Evolutionary conservation across 2,888 invertebrate species (phyloP).

Genomic region (Perdita meconis): DNA sequence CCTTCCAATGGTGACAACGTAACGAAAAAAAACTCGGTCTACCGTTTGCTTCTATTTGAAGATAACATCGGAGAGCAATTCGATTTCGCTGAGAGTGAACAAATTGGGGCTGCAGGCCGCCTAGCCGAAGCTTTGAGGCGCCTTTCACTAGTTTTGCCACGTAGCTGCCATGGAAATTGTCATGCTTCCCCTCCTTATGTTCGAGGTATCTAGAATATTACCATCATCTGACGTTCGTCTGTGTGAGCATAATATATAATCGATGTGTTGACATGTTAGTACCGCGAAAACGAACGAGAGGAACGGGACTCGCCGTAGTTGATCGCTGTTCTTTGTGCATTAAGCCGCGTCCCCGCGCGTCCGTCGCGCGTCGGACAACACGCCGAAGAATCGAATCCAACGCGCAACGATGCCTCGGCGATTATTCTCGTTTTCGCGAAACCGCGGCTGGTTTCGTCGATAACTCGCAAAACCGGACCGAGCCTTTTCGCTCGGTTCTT

Average conservation of each 20-base stretch:
- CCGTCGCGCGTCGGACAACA: background rate
- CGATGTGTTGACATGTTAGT: conserved; percentile 73
- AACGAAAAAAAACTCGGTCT: conserved; percentile 68
- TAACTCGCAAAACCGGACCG: too few species aligned
- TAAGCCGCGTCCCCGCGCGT: conserved; percentile 15
- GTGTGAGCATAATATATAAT: conserved; percentile 81
- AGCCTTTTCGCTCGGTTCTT: too few species aligned
- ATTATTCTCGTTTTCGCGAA: too few species aligned
- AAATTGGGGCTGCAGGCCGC: conserved; percentile 82
- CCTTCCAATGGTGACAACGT: conserved; percentile 55
- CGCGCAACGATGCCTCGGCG: too few species aligned
- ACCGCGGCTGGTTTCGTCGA: too few species aligned
- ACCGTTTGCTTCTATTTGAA: conserved; percentile 82
- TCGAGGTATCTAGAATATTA: conserved; percentile 87
- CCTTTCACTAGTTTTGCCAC: conserved; percentile 88
- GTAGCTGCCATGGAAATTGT: conserved; percentile 90
- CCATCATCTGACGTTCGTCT: conserved; percentile 82
- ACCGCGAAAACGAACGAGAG: conserved; percentile 52
- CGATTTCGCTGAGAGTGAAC: conserved; percentile 84
- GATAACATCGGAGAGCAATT: conserved; percentile 83
- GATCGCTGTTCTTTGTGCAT: conserved; percentile 47
- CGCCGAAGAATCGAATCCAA: background rate
- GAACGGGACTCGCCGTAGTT: conserved; percentile 51
- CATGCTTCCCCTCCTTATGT: conserved; percentile 89
- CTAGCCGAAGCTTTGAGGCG: conserved; percentile 85